phyloP scores from a whole-genome alignment of 2,797 vertebrate genomes.

The Microchirus variegatus region DNA sequence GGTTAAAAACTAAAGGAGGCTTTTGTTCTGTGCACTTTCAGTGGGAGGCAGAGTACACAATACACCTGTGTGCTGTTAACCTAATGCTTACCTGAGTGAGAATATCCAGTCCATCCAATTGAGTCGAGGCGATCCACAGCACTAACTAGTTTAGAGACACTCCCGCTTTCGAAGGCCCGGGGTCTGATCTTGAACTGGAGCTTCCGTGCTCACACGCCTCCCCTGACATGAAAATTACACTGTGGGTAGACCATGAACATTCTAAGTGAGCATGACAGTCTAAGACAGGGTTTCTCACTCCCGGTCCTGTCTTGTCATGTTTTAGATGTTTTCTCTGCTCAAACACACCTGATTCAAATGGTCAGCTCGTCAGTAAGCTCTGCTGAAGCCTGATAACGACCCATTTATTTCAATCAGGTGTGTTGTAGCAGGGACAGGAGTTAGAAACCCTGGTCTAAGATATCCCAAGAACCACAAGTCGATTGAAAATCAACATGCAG shows the following conservation, averaged over 20 bases:
- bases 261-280: background rate
- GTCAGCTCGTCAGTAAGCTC: too few relatives aligned
- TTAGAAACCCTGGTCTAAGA: too few relatives aligned
- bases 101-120: constrained; percentile 86
- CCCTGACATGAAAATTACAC: background rate
- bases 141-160: constrained; percentile 77
- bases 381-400: too few relatives aligned
- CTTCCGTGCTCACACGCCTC: too few relatives aligned
- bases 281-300: too few relatives aligned
- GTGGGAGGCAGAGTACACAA: constrained; percentile 19
- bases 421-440: too few relatives aligned
- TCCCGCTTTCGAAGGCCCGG: constrained; percentile 46
- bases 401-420: too few relatives aligned
- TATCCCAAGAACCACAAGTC: background rate
- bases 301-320: too few relatives aligned
- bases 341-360: too few relatives aligned
- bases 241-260: background rate
- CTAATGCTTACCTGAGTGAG: constrained; percentile 90
- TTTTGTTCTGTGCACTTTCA: constrained; percentile 51
- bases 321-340: too few relatives aligned
- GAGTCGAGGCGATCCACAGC: constrained; percentile 90
- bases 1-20: constrained; percentile 34
- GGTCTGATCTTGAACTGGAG: constrained; percentile 27
- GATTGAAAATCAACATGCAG: background rate
- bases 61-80: constrained; percentile 26